Conservation (phyloP, 2,888 invertebrate species). For the Mesopsocus fuscifrons region DNA sequence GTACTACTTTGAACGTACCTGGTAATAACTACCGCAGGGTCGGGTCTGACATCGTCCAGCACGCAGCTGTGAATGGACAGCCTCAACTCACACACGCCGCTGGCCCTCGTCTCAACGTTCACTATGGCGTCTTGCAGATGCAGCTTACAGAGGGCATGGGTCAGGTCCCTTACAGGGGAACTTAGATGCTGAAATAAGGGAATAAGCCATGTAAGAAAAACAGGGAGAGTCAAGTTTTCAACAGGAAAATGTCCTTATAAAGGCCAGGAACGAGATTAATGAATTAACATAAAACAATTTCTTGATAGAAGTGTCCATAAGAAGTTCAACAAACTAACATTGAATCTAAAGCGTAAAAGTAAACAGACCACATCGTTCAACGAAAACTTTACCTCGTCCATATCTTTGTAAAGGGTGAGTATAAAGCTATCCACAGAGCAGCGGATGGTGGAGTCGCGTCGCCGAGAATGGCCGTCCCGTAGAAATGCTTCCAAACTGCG, state of each 20-base stretch:
- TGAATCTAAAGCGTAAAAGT: too few species aligned
- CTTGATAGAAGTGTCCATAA: too few species aligned
- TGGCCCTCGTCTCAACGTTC: conserved; percentile 43
- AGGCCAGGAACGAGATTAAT: too few species aligned
- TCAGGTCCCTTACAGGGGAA: conserved; percentile 51
- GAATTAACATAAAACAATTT: too few species aligned
- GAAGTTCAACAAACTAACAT: too few species aligned
- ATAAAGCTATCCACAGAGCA: conserved; percentile 50
- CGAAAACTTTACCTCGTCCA: conserved; percentile 58
- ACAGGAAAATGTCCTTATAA: too few species aligned
- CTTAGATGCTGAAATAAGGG: conserved; percentile 30
- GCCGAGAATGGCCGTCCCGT: conserved; percentile 42
- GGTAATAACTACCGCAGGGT: conserved; percentile 36
- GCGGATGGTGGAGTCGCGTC: conserved; percentile 33
- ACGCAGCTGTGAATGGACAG: conserved; percentile 46
- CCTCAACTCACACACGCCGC: conserved; percentile 46
- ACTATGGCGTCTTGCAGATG: conserved; percentile 45
- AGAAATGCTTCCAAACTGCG: conserved; percentile 55
- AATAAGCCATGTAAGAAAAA: conserved; percentile 12
- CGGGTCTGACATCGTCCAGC: conserved; percentile 53
- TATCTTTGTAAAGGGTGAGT: conserved; percentile 48
- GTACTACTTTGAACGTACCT: too few species aligned
- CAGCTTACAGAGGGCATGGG: conserved; percentile 47
- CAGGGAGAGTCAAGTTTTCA: too few species aligned
- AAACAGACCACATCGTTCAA: too few species aligned